Evolutionary conservation across 2,113 vertebrate species (phyloP), one percentile per base, ranked within the genome.

Genomic region (Sprattus sprattus): DNA sequence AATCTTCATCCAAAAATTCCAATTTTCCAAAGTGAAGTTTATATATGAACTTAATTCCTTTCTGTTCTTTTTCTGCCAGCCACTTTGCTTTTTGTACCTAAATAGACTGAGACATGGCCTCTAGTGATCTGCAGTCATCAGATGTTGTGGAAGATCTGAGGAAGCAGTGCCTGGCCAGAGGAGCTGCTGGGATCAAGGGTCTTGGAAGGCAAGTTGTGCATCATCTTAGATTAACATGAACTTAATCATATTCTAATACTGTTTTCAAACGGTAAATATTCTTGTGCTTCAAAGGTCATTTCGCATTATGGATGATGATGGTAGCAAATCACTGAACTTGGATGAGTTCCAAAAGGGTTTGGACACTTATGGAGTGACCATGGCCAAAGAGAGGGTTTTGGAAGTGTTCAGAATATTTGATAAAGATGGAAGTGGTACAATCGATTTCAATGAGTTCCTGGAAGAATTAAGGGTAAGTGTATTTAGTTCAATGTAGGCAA

Each of bases 391-490:
- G 0, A 95, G 95, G 82, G 90, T 80, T 0, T 87, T 91, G 71
- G 88, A 88, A 0, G 52, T 96, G 44, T 95, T 95, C 81, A 60
- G 46, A 25, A 78, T 81, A 16, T 92, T 94, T 82, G 95, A 95
- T 86, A 93, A 89, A 0, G 93, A 95, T 0, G 85, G 90, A 84
- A 94, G 90, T 0, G 94, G 94, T 8, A 90, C 87, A 0, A 85
- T 95, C 45, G 93, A 95, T 88, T 94, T 96, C 82, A 88, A 92
- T 0, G 95, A 95, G 87, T 95, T 96, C 86, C 90, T 95, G 80
- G 86, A 88, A 81, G 93, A 91, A 0, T 82, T 96, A 47, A 85
- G 93, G 91, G 95, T 96, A 50, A 92, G 92, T 45, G 16, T 32
- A 71, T 71, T 2, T 71, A 32, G 54, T 60, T 20, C 15, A 11